phyloP scores from a whole-genome alignment of 1,140 invertebrate genomes.

The Aporrectodea caliginosa region DNA sequence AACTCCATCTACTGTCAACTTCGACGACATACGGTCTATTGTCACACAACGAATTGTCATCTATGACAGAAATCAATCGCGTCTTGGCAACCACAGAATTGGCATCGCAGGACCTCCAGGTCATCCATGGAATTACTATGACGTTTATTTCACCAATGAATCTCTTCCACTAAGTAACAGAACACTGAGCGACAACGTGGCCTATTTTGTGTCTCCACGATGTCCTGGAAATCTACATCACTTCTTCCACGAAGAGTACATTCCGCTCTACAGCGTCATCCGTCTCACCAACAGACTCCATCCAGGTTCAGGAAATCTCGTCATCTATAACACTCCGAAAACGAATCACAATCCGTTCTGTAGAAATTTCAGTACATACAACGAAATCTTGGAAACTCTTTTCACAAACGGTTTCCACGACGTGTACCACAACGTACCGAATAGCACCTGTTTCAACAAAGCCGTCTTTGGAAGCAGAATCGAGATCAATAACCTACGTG shows the following conservation, averaged over 20 bases:
- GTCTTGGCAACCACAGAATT: not conserved
- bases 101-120: not conserved
- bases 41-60: constrained; percentile 16
- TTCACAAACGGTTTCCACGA: not conserved
- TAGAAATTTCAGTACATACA: constrained; percentile 5
- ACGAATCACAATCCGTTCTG: not conserved
- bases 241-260: constrained; percentile 19
- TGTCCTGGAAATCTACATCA: constrained; percentile 25
- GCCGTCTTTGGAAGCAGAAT: constrained; percentile 5
- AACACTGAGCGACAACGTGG: not conserved
- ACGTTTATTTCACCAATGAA: not conserved
- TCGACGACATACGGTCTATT: not conserved
- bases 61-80: not conserved
- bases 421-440: constrained; percentile 5
- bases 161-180: not conserved
- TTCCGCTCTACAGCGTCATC: not conserved
- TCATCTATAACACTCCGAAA: constrained; percentile 6
- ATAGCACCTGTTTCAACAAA: constrained; percentile 3
- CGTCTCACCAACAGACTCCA: not conserved
- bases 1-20: not conserved
- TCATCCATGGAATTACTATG: not conserved
- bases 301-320: not conserved
- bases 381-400: not conserved
- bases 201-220: constrained; percentile 1
- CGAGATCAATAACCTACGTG: not conserved